Percentiles rank a stretch among this genome's conserved stretches.
Evolutionary conservation across 2,888 invertebrate genomes (phyloP).

Genomic region (Keiferia lycopersicella): DNA sequence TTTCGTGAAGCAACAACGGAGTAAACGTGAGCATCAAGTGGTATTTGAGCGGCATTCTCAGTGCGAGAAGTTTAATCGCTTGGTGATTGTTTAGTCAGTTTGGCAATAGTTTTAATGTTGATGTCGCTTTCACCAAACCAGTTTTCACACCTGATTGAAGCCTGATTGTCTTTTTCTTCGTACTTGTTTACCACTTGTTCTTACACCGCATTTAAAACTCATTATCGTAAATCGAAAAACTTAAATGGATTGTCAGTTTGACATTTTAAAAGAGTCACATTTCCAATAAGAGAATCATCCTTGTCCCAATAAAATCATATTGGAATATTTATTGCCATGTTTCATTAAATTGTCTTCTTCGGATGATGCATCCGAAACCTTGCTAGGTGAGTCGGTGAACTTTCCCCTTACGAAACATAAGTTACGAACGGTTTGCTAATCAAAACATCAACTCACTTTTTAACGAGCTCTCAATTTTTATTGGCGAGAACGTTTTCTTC

Average conservation of each 20-base stretch:
- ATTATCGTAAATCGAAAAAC: neutral
- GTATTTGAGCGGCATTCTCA: constrained; percentile 22
- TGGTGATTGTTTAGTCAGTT: constrained; percentile 11
- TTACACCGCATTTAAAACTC: constrained; percentile 6
- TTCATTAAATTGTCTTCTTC: constrained; percentile 12
- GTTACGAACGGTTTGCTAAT: constrained; percentile 25
- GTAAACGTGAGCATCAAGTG: constrained; percentile 16
- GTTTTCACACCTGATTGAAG: neutral
- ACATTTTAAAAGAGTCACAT: constrained; percentile 17
- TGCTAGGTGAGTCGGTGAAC: constrained; percentile 22
- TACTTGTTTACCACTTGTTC: constrained; percentile 1
- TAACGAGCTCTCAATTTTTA: constrained; percentile 17
- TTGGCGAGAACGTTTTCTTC: neutral
- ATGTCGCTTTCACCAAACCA: constrained; percentile 4
- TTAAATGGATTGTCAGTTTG: constrained; percentile 13
- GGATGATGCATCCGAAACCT: constrained; percentile 21
- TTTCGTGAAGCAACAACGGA: constrained; percentile 25
- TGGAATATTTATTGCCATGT: constrained; percentile 19
- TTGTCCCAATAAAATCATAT: constrained; percentile 24
- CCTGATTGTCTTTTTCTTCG: constrained; percentile 1
- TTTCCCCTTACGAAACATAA: constrained; percentile 27
- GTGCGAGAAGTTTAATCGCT: constrained; percentile 17
- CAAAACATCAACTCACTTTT: constrained; percentile 18
- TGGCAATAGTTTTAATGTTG: constrained; percentile 9
- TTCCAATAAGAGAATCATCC: constrained; percentile 23